Evolutionary conservation across 1,140 invertebrate species (phyloP), one percentile per base, ranked within the genome.

Genomic region (Orchestia grillus): DNA sequence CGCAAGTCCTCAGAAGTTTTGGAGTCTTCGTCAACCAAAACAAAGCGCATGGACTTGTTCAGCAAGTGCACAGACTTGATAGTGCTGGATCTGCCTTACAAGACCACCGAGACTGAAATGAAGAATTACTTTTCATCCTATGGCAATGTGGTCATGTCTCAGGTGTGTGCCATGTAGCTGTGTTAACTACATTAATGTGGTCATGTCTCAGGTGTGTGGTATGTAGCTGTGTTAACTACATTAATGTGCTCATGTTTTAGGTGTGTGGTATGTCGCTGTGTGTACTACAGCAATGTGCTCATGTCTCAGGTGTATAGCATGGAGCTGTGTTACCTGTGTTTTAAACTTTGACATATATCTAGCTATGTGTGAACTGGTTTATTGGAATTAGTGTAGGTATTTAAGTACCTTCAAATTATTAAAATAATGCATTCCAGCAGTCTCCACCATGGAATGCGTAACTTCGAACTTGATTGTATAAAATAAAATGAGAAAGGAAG

Each of bases 91-190:
- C 41, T 91, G 88, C 88, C 88, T 11, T 91, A 91, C 88, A 91
- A 91, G 41, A 91, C 88, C 41, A 43, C 88, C 4, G 88, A 91
- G 88, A 42, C 88, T 91, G 88, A 91, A 28, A 42, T 91, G 41
- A 91, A 91, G 36, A 44, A 91, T 41, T 91, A 91, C 88, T 91
- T 91, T 41, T 91, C 88, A 42, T 91, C 88, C 88, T 91, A 91
- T 28, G 88, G 88, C 88, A 91, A 91, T 91, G 88, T 91, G 41
- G 88, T 91, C 88, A 91, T 91, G 88, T 42, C 88, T 44, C 88
- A 91, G 88, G 88, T 91, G 11, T 77, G 62, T 77, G 36, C 11
- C 36, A 28, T 36, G 36, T 77, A 19, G 62, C 88, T 11, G 41
- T 88, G 44, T 19, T 4, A 36, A 1, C 6, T 91, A 41, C 3